These are phyloP conservation scores for Bombyx mandarina DNA, from an alignment of 1,140 invertebrate species.

Conservation along the genomic window DNA sequence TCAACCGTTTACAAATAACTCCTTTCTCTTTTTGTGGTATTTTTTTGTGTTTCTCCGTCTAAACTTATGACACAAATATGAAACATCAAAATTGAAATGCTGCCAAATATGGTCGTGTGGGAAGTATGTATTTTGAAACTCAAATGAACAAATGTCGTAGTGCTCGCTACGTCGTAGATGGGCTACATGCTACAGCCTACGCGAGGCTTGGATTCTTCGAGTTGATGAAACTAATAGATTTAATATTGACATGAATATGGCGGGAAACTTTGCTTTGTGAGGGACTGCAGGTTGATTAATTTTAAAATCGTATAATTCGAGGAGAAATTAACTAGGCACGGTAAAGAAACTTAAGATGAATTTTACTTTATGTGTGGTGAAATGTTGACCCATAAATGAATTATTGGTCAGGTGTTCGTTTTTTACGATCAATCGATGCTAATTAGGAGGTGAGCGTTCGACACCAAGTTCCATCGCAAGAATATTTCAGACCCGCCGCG, in stretches of 20 bases:
- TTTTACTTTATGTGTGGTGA: background rate
- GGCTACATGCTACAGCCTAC: constrained; percentile 24
- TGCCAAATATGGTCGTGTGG: constrained; percentile 42
- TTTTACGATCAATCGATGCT: constrained; percentile 61
- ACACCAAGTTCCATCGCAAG: constrained; percentile 62
- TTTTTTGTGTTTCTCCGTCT: constrained; percentile 58
- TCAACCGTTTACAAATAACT: constrained; percentile 65
- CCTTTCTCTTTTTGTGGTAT: constrained; percentile 38
- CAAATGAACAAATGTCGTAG: background rate
- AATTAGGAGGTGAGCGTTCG: constrained; percentile 63
- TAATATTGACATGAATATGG: too few relatives aligned
- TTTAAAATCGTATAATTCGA: too few relatives aligned
- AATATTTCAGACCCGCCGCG: constrained; percentile 66
- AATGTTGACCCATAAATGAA: background rate
- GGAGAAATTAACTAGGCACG: background rate
- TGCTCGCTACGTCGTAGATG: constrained; percentile 40
- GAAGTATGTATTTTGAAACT: constrained; percentile 7
- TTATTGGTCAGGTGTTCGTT: constrained; percentile 9
- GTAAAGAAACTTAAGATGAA: background rate
- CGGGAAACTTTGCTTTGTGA: too few relatives aligned
- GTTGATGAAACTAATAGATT: too few relatives aligned
- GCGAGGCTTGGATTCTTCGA: background rate
- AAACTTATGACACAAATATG: constrained; percentile 65
- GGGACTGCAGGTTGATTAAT: too few relatives aligned
- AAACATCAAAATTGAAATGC: constrained; percentile 65